A percentile compares a stretch with the other conserved stretches of the same genome.
These are phyloP conservation scores for Synergus umbraculus DNA, from an alignment of 2,888 invertebrate genomes.

Conservation along the genomic window DNA sequence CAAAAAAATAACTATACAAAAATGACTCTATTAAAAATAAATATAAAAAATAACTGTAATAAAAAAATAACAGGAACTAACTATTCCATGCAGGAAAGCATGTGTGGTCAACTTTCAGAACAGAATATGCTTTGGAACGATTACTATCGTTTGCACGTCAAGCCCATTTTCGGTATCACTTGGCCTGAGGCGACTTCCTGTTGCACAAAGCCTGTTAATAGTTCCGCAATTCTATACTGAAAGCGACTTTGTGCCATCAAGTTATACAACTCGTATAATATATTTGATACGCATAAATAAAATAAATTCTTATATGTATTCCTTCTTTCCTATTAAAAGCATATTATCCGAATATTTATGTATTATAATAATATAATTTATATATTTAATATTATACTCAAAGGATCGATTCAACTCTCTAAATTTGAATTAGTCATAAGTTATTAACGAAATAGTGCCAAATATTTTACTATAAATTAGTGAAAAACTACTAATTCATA, in stretches of 20 bases:
- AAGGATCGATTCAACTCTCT: too few relatives aligned
- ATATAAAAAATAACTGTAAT: too few relatives aligned
- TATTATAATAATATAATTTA: too few relatives aligned
- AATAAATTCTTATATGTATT: not conserved
- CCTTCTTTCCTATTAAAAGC: not conserved
- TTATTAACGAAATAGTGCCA: too few relatives aligned
- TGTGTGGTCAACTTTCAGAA: not conserved
- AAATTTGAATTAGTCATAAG: too few relatives aligned
- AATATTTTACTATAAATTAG: too few relatives aligned
- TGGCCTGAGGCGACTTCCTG: slow-evolving; percentile 29
- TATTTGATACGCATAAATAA: not conserved
- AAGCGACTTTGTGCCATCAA: not conserved
- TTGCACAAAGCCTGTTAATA: slow-evolving; percentile 22
- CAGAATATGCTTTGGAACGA: slow-evolving; percentile 5
- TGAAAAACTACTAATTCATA: too few relatives aligned
- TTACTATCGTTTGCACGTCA: slow-evolving; percentile 35
- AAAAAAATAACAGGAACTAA: not conserved
- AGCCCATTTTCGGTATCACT: slow-evolving; percentile 26
- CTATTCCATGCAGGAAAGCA: not conserved
- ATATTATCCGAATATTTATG: too few relatives aligned
- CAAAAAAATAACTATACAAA: not conserved
- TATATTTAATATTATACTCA: too few relatives aligned
- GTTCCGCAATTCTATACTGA: not conserved
- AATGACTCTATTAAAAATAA: not conserved
- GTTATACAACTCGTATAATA: not conserved